Evolutionary conservation across 2,113 vertebrate species (phyloP), one percentile per base, ranked within the genome.

Genomic region (Andinoacara biseriatus): DNA sequence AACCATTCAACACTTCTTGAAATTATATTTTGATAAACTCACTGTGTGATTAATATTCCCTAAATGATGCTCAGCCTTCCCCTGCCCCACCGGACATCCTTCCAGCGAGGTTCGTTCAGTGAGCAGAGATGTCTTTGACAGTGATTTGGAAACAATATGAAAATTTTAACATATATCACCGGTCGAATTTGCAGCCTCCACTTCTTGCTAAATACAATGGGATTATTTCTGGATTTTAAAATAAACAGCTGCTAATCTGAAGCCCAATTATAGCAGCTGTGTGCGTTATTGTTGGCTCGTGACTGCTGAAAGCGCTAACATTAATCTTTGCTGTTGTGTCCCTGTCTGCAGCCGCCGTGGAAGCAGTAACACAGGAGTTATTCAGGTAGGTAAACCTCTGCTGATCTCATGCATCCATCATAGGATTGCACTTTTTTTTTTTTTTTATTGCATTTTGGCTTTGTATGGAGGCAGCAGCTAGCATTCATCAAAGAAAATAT

Each of bases 281-380:
- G 65, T 69, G 52, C 31, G 20, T 54, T 33, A 54, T 31, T 72
- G 67, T 77, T 33, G n/a, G 9, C 31, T 63, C 2, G 2, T 38
- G 52, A 43, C 26, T 40, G 26, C 11, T 65, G 11, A 31, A 20
- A 54, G 43, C 22, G 2, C 49, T 72, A 78, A 38, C 31, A 15
- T 72, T 18, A n/a, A 31, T 80, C 4, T 76, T 22, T 65, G 46
- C 24, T 63, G 10, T 82, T 62, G 11, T 80, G 18, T 84, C 4
- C 87, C 18, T 69, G 22, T 85, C 77, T 81, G 75, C 54, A 99
- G 98, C 98, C 90, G 96, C 97, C 61, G 97, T 97, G 96, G 98
- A 99, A 90, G 96, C 97, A 76, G 96, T 96, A 90, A 96, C 97
- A 69, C 97, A 97, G 93, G 98, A 99, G 95, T 94, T 98, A 84